Percentiles rank a stretch among this genome's conserved stretches.
Conservation (phyloP, 2,113 vertebrate genomes). For the Oreochromis niloticus region DNA sequence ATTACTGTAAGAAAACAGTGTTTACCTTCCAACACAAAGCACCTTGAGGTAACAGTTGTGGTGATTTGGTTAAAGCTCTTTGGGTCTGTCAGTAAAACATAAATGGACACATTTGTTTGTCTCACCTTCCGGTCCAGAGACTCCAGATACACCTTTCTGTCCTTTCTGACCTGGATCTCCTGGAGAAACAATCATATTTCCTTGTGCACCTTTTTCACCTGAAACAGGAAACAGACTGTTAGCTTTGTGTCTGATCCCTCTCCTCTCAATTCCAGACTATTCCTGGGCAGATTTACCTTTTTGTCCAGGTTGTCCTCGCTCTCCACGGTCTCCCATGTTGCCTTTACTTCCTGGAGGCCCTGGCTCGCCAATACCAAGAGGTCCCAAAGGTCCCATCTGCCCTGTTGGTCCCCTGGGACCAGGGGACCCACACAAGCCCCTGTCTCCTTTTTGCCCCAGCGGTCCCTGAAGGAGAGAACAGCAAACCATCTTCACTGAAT, state of each 20-base stretch:
- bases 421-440: constrained; percentile 6
- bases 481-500: background rate
- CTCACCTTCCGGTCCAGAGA: constrained; percentile 57
- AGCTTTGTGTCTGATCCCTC: background rate
- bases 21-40: background rate
- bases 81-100: background rate
- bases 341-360: constrained; percentile 61
- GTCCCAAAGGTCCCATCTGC: constrained; percentile 51
- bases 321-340: constrained; percentile 45
- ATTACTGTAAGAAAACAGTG: background rate
- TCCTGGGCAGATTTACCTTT: constrained; percentile 43
- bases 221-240: background rate
- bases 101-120: background rate
- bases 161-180: constrained; percentile 67
- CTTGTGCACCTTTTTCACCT: constrained; percentile 67
- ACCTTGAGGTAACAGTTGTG: background rate
- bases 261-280: background rate
- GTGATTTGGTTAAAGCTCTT: background rate
- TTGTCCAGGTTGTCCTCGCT: constrained; percentile 50
- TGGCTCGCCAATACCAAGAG: constrained; percentile 38
- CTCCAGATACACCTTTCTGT: constrained; percentile 48
- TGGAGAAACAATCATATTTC: background rate
- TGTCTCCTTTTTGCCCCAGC: constrained; percentile 49
- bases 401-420: constrained; percentile 54
- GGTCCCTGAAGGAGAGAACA: constrained; percentile 39